These are phyloP conservation scores for Lasiurus borealis DNA, from an alignment of 2,113 vertebrate genomes.

Conservation along the genomic window DNA sequence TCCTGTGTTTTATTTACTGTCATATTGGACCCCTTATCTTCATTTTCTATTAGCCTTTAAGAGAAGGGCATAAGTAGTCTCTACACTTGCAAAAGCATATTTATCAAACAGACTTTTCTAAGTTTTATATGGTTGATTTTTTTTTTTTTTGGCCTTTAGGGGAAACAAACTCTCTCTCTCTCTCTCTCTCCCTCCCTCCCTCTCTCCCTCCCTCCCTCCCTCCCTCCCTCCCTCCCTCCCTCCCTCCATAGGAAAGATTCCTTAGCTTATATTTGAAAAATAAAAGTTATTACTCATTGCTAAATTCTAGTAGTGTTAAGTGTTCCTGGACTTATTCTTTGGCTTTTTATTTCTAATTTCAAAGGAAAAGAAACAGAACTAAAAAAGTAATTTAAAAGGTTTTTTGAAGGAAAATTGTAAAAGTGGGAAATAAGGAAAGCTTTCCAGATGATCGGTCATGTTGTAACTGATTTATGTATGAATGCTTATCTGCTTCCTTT, in stretches of 20 bases:
- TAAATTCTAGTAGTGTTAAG: neutral
- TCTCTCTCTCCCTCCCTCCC: too few species aligned
- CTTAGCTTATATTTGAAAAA: conserved; percentile 53
- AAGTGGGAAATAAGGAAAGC: conserved; percentile 56
- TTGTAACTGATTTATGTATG: conserved; percentile 84
- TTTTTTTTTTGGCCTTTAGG: neutral
- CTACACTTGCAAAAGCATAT: neutral
- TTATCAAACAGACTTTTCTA: conserved; percentile 15
- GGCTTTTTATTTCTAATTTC: conserved; percentile 52
- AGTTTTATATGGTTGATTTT: neutral
- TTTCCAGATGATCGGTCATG: conserved; percentile 71
- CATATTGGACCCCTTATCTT: neutral
- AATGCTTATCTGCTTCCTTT: conserved; percentile 89
- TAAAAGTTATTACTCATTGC: neutral
- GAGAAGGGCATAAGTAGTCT: neutral
- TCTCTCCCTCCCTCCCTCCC: too few species aligned
- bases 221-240: too few species aligned
- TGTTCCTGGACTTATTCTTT: conserved; percentile 36
- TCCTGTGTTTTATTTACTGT: neutral
- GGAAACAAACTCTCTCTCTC: too few species aligned
- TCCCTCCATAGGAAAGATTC: neutral
- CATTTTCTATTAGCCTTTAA: neutral
- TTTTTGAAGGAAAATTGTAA: conserved; percentile 13
- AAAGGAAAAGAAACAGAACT: conserved; percentile 51
- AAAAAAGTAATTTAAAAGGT: neutral